Evolutionary conservation across 2,113 vertebrate species (phyloP).

Genomic region (Leucopternis melanops): DNA sequence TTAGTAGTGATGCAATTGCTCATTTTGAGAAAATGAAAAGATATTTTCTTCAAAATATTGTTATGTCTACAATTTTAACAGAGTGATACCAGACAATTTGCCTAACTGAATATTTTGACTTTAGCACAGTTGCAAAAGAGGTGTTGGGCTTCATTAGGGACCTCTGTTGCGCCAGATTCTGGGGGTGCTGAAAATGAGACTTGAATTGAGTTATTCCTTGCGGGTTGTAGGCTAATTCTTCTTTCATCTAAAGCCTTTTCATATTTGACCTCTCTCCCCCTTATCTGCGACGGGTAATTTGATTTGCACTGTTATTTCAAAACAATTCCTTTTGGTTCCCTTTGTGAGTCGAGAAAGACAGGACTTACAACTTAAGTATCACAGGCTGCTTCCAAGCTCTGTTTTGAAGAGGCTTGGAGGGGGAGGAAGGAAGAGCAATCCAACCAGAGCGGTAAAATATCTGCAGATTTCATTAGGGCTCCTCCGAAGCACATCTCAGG

Average conservation of each 20-base stretch:
- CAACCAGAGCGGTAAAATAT: background rate
- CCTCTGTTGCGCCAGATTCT: background rate
- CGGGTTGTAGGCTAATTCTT: background rate
- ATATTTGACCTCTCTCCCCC: slow-evolving; percentile 2
- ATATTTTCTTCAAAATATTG: background rate
- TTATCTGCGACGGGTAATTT: slow-evolving; percentile 10
- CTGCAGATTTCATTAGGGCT: background rate
- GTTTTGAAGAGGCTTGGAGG: background rate
- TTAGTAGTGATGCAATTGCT: background rate
- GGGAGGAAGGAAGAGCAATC: background rate
- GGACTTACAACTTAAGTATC: background rate
- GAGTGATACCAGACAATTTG: background rate
- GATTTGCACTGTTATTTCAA: slow-evolving; percentile 54
- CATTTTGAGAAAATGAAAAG: background rate
- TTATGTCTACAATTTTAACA: background rate
- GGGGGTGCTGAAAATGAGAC: background rate
- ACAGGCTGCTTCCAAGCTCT: background rate
- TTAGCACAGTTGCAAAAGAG: background rate
- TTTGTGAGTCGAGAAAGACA: background rate
- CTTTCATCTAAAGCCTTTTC: slow-evolving; percentile 47
- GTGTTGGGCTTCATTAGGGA: background rate
- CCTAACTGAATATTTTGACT: background rate
- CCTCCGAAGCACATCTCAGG: fast-evolving
- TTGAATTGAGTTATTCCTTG: background rate
- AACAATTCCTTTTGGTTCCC: slow-evolving; percentile 27